phyloP scores from a whole-genome alignment of 2,113 vertebrate species.

The Typhlomys cinereus region DNA sequence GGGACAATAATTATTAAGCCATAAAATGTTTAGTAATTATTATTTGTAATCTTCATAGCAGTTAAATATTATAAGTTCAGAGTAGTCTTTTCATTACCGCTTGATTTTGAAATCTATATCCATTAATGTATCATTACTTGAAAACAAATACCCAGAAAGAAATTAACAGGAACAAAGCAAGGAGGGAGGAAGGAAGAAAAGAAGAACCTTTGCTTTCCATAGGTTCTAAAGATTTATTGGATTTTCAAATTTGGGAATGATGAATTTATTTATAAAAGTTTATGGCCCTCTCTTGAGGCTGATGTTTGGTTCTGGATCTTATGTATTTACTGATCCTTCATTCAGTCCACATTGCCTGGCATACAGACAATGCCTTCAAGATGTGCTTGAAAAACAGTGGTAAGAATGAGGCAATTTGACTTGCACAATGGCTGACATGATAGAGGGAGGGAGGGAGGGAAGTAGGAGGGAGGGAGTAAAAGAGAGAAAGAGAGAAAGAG shows the following conservation, averaged over 20 bases:
- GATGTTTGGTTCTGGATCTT: neutral
- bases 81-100: neutral
- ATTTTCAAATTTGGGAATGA: neutral
- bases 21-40: neutral
- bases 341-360: too few species aligned
- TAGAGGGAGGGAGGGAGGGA: too few species aligned
- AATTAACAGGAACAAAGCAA: neutral
- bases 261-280: neutral
- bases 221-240: neutral
- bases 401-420: neutral
- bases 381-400: slow-evolving; percentile 1
- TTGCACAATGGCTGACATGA: neutral
- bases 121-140: neutral
- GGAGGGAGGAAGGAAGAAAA: neutral
- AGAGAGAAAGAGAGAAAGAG: too few species aligned
- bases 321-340: neutral
- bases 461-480: too few species aligned
- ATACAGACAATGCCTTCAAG: neutral
- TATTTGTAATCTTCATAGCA: neutral
- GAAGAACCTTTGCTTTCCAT: neutral
- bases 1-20: neutral
- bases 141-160: neutral
- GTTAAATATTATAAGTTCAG: neutral
- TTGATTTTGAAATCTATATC: neutral
- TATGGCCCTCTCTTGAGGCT: neutral